Base-by-base conservation (phyloP, 1,140 invertebrate genomes). In the Bombus impatiens region DNA sequence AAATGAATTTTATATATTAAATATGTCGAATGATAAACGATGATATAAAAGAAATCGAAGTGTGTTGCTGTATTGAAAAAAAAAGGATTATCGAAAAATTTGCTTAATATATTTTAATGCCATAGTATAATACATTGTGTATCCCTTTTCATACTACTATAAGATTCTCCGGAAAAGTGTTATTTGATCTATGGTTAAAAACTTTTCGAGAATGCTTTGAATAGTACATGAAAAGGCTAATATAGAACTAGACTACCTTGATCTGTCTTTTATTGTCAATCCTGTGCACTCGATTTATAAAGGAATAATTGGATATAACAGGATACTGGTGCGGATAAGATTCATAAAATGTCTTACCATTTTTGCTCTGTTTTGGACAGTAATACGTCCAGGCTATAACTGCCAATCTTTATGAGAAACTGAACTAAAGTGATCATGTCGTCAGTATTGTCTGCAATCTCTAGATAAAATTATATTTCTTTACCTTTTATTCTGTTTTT, bases 351-450 rank as follows among this genome's bases (percentile, higher is more conserved):
- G 83, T 83, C 77, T 77, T 70, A 86, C 82, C 68, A 87, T 87
- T 75, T 90, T 83, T 87, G 78, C 62, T 88, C 78, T 83, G 76
- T 90, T 89, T 91, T 89, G 90, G 91, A 93, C 88, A 90, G 82
- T 78, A 74, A 89, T 89, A 89, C 87, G 91, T 93, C 93, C 91
- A 92, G 90, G 91, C 89, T 92, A 90, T 74, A 90, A 93, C 91
- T 94, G 92, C 93, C 91, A 93, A 93, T 92, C 78, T 91, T 89
- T 88, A 89, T 75, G 81, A 84, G 53, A 91, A 71, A 81, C 79
- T 87, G 78, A 89, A 82, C 86, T 86, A 82, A 47, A 82, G 83
- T 74, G 76, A 86, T 72, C 82, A 62, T 88, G 80, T 89, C 86
- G 87, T 90, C 90, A 90, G 80, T 90, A 84, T 68, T 82, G 71